Percentiles rank a stretch among this genome's conserved stretches.
These are phyloP conservation scores for Uropsilus gracilis DNA, from an alignment of 2,113 vertebrate species.

Conservation along the genomic window DNA sequence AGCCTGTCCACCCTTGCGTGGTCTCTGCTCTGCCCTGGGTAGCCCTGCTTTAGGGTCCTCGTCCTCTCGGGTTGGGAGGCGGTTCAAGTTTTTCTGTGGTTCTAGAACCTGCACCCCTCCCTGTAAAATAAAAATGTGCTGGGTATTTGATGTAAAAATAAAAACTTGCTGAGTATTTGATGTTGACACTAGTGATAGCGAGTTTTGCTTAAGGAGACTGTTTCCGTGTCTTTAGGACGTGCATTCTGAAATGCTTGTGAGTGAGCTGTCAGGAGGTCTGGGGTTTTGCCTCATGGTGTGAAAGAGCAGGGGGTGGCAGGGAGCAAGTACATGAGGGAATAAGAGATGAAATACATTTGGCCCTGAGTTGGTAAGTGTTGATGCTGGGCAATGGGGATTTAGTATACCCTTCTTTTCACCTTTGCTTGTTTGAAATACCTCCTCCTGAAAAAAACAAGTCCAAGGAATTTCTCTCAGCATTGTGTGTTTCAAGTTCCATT, in stretches of 20 bases:
- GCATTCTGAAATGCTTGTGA: background rate
- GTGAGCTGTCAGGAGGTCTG: background rate
- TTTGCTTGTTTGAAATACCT: slow-evolving; percentile 33
- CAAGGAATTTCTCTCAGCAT: background rate
- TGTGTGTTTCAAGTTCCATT: background rate
- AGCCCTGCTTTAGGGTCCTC: too few species aligned
- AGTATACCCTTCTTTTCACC: background rate
- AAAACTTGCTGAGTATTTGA: background rate
- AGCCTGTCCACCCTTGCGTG: background rate
- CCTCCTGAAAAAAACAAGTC: slow-evolving; percentile 21
- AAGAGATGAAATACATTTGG: background rate
- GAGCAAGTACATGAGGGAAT: background rate
- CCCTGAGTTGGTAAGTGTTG: background rate
- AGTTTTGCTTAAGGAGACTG: background rate
- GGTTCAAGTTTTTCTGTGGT: background rate
- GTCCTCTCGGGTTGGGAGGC: background rate
- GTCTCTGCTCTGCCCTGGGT: background rate
- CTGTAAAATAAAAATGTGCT: background rate
- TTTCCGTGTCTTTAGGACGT: background rate
- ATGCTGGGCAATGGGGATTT: background rate
- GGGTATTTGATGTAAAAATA: background rate
- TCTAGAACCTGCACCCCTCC: background rate
- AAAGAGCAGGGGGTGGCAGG: background rate
- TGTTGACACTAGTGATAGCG: background rate
- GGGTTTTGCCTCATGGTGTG: background rate